Percentiles rank a stretch among this genome's conserved stretches.
phyloP scores from a whole-genome alignment of 2,888 invertebrate genomes.

The Hypolimnas misippus region DNA sequence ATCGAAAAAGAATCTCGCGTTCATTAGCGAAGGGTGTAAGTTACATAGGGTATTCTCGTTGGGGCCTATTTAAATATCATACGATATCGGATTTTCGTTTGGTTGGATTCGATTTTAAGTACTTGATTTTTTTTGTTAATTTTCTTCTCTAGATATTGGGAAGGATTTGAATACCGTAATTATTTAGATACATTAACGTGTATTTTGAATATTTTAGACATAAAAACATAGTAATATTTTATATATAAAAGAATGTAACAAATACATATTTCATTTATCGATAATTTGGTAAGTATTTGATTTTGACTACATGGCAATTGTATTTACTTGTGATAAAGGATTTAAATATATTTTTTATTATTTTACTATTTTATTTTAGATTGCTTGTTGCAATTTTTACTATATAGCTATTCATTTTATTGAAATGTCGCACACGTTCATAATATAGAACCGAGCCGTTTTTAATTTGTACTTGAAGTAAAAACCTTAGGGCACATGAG shows the following conservation, averaged over 20 bases:
- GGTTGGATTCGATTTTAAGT: too few species aligned
- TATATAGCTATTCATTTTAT: neutral
- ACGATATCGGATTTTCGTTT: too few species aligned
- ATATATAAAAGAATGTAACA: too few species aligned
- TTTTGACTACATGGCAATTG: too few species aligned
- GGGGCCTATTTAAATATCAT: constrained; percentile 50
- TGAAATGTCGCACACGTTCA: constrained; percentile 39
- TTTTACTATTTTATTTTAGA: neutral
- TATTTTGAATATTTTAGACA: too few species aligned
- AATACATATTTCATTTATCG: too few species aligned
- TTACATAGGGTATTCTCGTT: constrained; percentile 65
- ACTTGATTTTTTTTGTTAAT: too few species aligned
- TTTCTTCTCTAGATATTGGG: too few species aligned
- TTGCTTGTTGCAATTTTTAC: neutral
- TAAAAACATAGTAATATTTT: too few species aligned
- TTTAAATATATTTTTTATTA: neutral
- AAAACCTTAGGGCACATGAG: constrained; percentile 66
- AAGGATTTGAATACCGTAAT: too few species aligned
- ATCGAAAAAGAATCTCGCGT: constrained; percentile 79
- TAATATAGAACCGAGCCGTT: constrained; percentile 56
- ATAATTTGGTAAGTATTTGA: too few species aligned
- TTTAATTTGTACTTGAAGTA: constrained; percentile 82
- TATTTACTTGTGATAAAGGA: neutral
- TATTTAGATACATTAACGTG: too few species aligned
- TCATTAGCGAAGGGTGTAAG: constrained; percentile 80